Evolutionary conservation across 2,888 invertebrate species (phyloP).

Genomic region (Limenitis arthemis): DNA sequence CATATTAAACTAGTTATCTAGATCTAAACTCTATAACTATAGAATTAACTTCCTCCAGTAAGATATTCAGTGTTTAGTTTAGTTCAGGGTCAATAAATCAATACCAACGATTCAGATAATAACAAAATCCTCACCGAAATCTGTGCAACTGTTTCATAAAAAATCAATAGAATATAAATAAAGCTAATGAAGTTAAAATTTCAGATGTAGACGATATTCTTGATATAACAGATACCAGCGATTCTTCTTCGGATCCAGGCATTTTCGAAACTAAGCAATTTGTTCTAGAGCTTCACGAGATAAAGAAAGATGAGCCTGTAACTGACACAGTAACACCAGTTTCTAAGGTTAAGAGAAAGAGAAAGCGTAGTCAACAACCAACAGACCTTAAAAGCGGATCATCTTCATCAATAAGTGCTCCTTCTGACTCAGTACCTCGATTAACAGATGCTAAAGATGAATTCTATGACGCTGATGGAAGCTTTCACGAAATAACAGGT

Average conservation of each 20-base stretch:
- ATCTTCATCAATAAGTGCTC: constrained; percentile 30
- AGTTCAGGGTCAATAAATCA: too few species aligned
- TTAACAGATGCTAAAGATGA: constrained; percentile 37
- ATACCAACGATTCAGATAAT: too few species aligned
- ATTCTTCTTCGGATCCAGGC: constrained; percentile 27
- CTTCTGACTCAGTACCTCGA: constrained; percentile 30
- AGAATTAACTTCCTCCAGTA: too few species aligned
- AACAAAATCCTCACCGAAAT: too few species aligned
- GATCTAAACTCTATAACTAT: too few species aligned
- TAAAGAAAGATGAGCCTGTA: constrained; percentile 34
- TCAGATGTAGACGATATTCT: constrained; percentile 29
- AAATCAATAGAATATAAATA: too few species aligned
- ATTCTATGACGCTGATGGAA: constrained; percentile 52
- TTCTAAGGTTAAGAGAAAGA: constrained; percentile 31
- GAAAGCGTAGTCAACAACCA: constrained; percentile 30
- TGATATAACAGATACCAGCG: constrained; percentile 32
- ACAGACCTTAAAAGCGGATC: constrained; percentile 26
- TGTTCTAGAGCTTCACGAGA: constrained; percentile 42
- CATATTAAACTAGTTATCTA: neutral
- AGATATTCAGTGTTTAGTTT: too few species aligned
- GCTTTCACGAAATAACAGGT: constrained; percentile 44
- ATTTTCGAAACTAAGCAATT: constrained; percentile 32
- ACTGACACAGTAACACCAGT: constrained; percentile 18
- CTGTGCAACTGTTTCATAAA: too few species aligned
- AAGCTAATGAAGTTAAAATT: constrained; percentile 21